Percentiles rank a stretch among this genome's conserved stretches.
phyloP scores from a whole-genome alignment of 2,797 vertebrate species.

The Falco novaeseelandiae region DNA sequence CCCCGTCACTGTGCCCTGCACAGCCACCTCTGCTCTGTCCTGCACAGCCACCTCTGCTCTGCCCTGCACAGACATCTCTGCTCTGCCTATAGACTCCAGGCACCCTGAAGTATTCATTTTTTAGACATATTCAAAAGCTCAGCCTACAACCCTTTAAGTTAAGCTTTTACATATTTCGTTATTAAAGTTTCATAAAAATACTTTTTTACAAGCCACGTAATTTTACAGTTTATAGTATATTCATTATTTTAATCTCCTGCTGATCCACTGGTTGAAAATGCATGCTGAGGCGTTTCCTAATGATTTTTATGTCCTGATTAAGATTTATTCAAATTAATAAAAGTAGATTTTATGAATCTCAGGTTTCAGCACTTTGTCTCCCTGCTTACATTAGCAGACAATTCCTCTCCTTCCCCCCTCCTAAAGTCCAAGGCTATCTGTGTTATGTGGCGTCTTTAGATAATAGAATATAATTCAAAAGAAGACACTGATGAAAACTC shows the following conservation, averaged over 20 bases:
- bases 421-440: constrained; percentile 11
- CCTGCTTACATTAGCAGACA: neutral
- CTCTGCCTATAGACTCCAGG: neutral
- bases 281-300: neutral
- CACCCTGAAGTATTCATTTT: neutral
- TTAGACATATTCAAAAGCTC: neutral
- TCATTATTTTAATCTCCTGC: neutral
- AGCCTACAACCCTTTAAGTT: neutral
- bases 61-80: neutral
- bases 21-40: no score
- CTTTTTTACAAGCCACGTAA: neutral
- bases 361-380: neutral
- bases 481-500: neutral
- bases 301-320: neutral
- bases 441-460: neutral
- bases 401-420: neutral
- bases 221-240: neutral
- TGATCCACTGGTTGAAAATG: neutral
- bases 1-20: no score
- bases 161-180: neutral
- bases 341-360: neutral
- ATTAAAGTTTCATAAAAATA: neutral
- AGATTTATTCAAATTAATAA: constrained; percentile 33
- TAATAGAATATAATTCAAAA: neutral
- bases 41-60: neutral